Conservation (phyloP, 2,888 invertebrate genomes). For the Creontiades dilutus region DNA sequence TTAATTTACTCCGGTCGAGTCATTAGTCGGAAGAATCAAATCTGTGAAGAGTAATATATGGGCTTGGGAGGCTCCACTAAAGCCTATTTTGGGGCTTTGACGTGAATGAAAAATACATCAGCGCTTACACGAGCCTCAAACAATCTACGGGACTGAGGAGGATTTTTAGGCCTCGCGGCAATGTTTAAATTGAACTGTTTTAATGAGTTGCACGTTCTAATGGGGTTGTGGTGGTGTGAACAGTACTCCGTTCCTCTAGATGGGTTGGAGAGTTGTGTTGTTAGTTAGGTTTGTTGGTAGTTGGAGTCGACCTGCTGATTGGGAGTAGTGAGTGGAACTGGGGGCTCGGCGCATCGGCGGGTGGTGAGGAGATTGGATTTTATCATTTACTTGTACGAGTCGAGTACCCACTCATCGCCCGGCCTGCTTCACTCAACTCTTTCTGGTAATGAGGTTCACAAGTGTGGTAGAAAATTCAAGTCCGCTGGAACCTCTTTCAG, state of each 20-base stretch:
- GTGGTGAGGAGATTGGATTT: neutral
- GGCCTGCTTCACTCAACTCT: too few relatives aligned
- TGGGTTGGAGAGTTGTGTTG: neutral
- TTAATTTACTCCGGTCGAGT: constrained; percentile 66
- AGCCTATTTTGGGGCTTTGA: constrained; percentile 66
- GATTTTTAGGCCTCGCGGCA: constrained; percentile 62
- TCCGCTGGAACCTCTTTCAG: too few relatives aligned
- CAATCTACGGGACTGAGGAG: constrained; percentile 57
- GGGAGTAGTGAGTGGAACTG: neutral
- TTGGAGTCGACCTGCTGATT: neutral
- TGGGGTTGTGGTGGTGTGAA: constrained; percentile 67
- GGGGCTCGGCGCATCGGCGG: neutral
- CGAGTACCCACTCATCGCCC: too few relatives aligned
- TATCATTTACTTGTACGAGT: too few relatives aligned
- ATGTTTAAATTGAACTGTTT: constrained; percentile 72
- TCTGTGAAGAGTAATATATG: constrained; percentile 68
- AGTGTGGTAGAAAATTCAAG: too few relatives aligned
- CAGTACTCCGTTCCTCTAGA: constrained; percentile 22
- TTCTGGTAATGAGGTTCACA: too few relatives aligned
- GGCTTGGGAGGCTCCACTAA: constrained; percentile 53
- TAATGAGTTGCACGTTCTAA: constrained; percentile 73
- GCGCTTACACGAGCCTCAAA: constrained; percentile 62
- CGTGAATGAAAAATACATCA: constrained; percentile 69
- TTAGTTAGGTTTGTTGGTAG: neutral
- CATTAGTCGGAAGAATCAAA: constrained; percentile 69